Conservation (phyloP, 2,113 vertebrate species). For the Speoplatyrhinus poulsoni region DNA sequence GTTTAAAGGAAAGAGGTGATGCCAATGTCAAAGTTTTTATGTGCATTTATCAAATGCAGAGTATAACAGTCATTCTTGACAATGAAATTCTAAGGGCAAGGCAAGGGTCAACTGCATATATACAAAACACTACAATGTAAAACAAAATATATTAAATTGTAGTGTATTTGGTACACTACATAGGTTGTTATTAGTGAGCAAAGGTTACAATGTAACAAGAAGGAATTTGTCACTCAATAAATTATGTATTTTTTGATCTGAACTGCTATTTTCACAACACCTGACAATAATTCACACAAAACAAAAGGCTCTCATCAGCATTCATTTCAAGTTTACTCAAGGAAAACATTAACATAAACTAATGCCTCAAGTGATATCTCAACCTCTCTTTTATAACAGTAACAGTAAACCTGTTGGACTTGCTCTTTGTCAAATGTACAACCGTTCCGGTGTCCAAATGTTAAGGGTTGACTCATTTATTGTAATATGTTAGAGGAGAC, state of each 20-base stretch:
- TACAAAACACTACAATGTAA: too few species aligned
- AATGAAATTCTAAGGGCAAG: too few species aligned
- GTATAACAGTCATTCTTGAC: too few species aligned
- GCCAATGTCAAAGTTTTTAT: too few species aligned
- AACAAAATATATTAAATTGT: too few species aligned
- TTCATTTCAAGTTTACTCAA: conserved; percentile 23
- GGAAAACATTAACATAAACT: conserved; percentile 1
- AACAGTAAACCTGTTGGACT: neutral
- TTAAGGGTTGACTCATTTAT: neutral
- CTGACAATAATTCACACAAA: conserved; percentile 9
- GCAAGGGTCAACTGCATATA: too few species aligned
- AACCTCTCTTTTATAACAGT: neutral
- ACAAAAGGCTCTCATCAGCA: conserved; percentile 13
- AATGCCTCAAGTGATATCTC: conserved; percentile 3
- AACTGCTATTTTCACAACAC: conserved; percentile 49
- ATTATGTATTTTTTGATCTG: conserved; percentile 72
- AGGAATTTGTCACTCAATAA: conserved; percentile 55
- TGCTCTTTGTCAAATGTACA: conserved; percentile 8
- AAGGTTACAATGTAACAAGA: neutral
- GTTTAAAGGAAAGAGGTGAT: too few species aligned
- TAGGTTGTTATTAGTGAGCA: neutral
- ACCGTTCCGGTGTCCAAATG: too few species aligned
- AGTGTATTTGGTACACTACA: too few species aligned
- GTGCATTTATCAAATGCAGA: too few species aligned
- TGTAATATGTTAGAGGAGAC: neutral